phyloP scores from a whole-genome alignment of 1,140 invertebrate genomes.

The Colletes latitarsis region DNA sequence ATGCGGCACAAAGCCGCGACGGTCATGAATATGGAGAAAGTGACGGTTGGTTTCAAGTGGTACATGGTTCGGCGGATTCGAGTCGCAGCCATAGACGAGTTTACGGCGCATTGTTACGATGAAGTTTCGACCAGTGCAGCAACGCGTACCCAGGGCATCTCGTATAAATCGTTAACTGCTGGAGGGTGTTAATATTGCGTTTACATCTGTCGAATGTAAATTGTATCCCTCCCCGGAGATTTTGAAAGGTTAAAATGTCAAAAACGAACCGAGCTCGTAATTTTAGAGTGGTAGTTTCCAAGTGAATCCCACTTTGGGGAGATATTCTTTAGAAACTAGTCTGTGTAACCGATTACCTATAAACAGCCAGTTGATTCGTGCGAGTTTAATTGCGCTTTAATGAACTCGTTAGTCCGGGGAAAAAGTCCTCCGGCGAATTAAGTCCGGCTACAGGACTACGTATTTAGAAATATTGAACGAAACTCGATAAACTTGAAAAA shows the following conservation, averaged over 20 bases:
- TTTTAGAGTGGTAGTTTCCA: too few relatives aligned
- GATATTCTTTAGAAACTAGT: neutral
- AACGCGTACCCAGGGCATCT: neutral
- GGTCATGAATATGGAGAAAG: constrained; percentile 44
- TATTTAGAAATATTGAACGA: constrained; percentile 47
- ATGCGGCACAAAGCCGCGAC: neutral
- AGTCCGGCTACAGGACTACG: constrained; percentile 9
- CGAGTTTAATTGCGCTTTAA: constrained; percentile 64
- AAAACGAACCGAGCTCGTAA: too few relatives aligned
- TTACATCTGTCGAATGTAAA: too few relatives aligned
- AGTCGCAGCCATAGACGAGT: neutral
- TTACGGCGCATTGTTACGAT: neutral
- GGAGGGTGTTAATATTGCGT: too few relatives aligned
- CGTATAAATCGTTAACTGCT: too few relatives aligned
- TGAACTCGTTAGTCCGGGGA: constrained; percentile 46
- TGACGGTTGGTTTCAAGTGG: constrained; percentile 23
- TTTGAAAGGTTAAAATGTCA: too few relatives aligned
- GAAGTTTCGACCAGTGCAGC: neutral
- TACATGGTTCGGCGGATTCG: constrained; percentile 13
- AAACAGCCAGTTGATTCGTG: constrained; percentile 13
- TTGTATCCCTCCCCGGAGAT: too few relatives aligned
- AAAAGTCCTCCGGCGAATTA: constrained; percentile 46
- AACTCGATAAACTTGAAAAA: neutral
- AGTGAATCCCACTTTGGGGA: neutral
- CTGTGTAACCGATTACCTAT: neutral